Base-by-base conservation (phyloP, 2,797 vertebrate genomes). In the Heliangelus exortis region DNA sequence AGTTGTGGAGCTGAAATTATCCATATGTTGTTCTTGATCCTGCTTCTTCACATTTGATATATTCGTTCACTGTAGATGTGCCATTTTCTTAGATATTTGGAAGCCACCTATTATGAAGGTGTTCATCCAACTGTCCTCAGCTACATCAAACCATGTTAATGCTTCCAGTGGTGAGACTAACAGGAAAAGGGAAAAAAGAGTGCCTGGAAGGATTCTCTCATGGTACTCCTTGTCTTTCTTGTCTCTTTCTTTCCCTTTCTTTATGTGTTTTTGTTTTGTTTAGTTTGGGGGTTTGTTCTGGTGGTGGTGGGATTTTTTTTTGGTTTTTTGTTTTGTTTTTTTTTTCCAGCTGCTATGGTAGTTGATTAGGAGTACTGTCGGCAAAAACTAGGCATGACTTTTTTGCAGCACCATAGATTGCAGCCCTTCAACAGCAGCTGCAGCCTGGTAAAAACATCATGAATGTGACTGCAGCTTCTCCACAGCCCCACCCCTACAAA, bases 71-170 rank as follows among this genome's bases (percentile, higher is more conserved):
- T n/a, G 8, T 15, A 62, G 14, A 45, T 41, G 13, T 31, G 18
- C 13, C 9, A 43, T 79, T 62, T 82, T 63, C n/a, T 67, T 61
- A 36, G 25, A 29, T 47, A 15, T 14, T 29, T 48, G 23, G 25
- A n/a, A 58, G 10, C n/a, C 19, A 51, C 5, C 10, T 0, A 0
- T 5, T 53, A 29, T 69, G 15, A 25, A 12, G 12, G 18, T 80
- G 31, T 36, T 74, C n/a, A 55, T 55, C 55, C 25, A 71, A 1
- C 43, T 69, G 13, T 48, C 48, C n/a, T 58, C 15, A 69, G 11
- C 29, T 67, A 6, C 57, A 71, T 71, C 25, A 74, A 66, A 25
- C 28, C 3, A 9, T 43, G n/a, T 34, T 22, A 58, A 39, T 47
- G 15, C 33, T 63, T 16, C 20, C 36, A 74, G 8, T 31, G 7